phyloP scores from a whole-genome alignment of 2,888 invertebrate genomes.

The Frankliniella fusca region DNA sequence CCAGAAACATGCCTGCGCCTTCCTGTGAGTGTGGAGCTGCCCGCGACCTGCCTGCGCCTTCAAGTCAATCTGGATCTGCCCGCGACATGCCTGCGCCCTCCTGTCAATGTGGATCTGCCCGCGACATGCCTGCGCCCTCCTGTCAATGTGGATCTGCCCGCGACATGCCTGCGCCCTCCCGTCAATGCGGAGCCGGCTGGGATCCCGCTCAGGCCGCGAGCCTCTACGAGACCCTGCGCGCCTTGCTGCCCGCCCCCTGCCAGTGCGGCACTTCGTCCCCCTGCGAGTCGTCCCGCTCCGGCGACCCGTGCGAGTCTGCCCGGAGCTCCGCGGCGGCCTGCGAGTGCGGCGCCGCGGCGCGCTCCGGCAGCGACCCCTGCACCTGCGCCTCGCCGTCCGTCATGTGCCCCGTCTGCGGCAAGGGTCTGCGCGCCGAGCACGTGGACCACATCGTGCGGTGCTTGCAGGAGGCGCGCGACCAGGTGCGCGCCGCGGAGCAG shows the following conservation, averaged over 20 bases:
- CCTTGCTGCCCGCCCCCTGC: not conserved
- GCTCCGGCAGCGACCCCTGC: too few species aligned
- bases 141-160: not conserved
- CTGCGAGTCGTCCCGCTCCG: not conserved
- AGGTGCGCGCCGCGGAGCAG: not conserved
- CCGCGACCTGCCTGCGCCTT: not conserved
- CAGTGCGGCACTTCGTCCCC: not conserved
- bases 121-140: not conserved
- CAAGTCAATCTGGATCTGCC: not conserved
- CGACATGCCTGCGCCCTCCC: not conserved
- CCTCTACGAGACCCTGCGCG: not conserved
- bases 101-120: not conserved
- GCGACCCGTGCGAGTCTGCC: not conserved
- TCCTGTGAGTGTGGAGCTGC: not conserved
- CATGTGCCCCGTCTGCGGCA: constrained; percentile 21
- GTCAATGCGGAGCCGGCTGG: not conserved
- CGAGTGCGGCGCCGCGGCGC: not conserved
- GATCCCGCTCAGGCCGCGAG: not conserved
- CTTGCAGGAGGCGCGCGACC: not conserved
- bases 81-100: not conserved
- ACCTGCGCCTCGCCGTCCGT: not conserved
- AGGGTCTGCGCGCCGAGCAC: constrained; percentile 8
- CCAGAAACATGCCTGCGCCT: not conserved
- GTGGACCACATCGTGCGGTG: constrained; percentile 2
- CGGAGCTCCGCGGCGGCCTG: not conserved